Conservation (phyloP, 2,113 vertebrate species). For the Salvator merianae region DNA sequence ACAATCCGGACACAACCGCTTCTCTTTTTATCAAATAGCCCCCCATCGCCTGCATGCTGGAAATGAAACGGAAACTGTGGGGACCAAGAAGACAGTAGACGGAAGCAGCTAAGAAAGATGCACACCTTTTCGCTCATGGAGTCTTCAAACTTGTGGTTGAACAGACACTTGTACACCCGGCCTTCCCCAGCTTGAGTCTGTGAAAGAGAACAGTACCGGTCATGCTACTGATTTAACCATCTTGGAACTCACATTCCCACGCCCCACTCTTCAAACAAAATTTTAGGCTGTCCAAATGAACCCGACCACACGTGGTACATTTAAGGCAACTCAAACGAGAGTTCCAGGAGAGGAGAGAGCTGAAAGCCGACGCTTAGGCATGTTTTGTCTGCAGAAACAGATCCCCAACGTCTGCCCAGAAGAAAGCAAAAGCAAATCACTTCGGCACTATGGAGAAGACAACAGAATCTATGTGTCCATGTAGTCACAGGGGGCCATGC, state of each 20-base stretch:
- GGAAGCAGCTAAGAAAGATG: not conserved
- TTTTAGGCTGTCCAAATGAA: not conserved
- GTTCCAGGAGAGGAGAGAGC: too few relatives aligned
- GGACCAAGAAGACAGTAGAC: not conserved
- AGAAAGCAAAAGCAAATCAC: too few relatives aligned
- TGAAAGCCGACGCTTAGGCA: not conserved
- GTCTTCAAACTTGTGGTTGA: slow-evolving; percentile 99
- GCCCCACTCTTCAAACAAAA: not conserved
- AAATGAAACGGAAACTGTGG: not conserved
- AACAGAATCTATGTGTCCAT: too few relatives aligned
- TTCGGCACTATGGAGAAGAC: too few relatives aligned
- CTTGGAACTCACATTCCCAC: not conserved
- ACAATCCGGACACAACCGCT: too few relatives aligned
- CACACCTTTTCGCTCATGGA: slow-evolving; percentile 93
- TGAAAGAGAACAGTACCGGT: slow-evolving; percentile 46
- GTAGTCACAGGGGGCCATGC: too few relatives aligned
- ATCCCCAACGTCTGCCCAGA: not conserved
- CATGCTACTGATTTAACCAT: too few relatives aligned
- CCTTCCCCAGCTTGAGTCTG: slow-evolving; percentile 95
- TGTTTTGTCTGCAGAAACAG: not conserved
- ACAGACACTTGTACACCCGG: slow-evolving; percentile 96
- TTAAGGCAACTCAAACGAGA: not conserved
- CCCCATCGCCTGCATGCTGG: too few relatives aligned
- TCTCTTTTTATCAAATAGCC: not conserved
- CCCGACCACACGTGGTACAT: not conserved